Evolutionary conservation across 2,888 invertebrate species (phyloP).

Genomic region (Cantharis nigra): DNA sequence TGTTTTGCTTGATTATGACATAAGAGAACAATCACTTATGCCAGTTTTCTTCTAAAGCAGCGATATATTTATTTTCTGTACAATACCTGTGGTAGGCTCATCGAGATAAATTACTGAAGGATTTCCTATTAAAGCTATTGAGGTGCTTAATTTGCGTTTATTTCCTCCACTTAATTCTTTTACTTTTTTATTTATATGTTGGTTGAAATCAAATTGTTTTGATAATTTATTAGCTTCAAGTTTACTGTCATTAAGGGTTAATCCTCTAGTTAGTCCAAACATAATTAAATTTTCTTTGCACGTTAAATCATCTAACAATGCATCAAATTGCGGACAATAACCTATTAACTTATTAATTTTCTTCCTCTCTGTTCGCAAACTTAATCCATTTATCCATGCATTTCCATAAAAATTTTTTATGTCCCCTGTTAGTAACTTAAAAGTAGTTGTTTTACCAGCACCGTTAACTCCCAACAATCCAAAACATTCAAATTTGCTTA

Average conservation of each 20-base stretch:
- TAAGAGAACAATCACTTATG: no score
- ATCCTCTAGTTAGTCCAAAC: slow-evolving; percentile 59
- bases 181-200: slow-evolving; percentile 56
- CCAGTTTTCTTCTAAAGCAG: no score
- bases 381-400: slow-evolving; percentile 63
- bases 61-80: not conserved
- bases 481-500: slow-evolving; percentile 73
- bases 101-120: slow-evolving; percentile 60
- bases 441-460: slow-evolving; percentile 87
- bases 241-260: slow-evolving; percentile 46
- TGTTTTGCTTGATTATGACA: no score
- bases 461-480: slow-evolving; percentile 81
- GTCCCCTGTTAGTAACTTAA: slow-evolving; percentile 87
- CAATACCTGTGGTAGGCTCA: slow-evolving; percentile 61
- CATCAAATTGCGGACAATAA: slow-evolving; percentile 65
- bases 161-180: slow-evolving; percentile 60
- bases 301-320: slow-evolving; percentile 60
- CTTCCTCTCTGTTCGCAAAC: slow-evolving; percentile 58
- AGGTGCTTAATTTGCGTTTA: slow-evolving; percentile 62
- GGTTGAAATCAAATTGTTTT: slow-evolving; percentile 53
- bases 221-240: slow-evolving; percentile 50
- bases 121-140: slow-evolving; percentile 61
- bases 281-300: slow-evolving; percentile 60
- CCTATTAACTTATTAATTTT: slow-evolving; percentile 64
- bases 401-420: slow-evolving; percentile 69